These are phyloP conservation scores for Entelurus aequoreus DNA, from an alignment of 2,113 vertebrate species.

Conservation along the genomic window DNA sequence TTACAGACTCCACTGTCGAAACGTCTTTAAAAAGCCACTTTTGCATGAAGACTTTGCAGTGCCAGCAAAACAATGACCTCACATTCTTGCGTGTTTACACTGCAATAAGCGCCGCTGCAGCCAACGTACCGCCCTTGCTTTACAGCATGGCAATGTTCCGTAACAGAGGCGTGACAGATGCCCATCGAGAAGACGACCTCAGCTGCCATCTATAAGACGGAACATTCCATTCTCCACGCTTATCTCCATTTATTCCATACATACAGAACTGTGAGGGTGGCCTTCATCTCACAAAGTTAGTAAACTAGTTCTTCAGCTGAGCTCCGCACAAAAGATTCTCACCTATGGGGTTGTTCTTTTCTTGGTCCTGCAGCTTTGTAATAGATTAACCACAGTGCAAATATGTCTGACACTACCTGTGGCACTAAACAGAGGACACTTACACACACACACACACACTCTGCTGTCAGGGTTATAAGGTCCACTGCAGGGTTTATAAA, in stretches of 20 bases:
- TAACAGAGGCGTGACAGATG: slow-evolving; percentile 3
- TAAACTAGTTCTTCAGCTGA: no score
- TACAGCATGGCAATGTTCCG: background rate
- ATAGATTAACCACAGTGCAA: slow-evolving; percentile 73
- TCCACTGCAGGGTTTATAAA: slow-evolving; percentile 42
- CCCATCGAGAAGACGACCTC: background rate
- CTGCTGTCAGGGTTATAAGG: slow-evolving; percentile 49
- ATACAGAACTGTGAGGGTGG: background rate
- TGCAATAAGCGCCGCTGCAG: no score
- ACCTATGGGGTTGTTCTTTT: slow-evolving; percentile 43
- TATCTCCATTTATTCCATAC: background rate
- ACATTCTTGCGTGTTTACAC: background rate
- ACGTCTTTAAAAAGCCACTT: no score
- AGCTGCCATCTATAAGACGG: background rate
- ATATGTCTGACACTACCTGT: slow-evolving; percentile 59
- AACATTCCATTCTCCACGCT: background rate
- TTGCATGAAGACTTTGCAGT: background rate
- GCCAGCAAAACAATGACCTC: background rate
- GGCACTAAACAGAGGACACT: slow-evolving; percentile 40
- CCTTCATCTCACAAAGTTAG: no score
- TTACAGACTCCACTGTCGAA: no score
- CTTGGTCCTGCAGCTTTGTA: slow-evolving; percentile 40
- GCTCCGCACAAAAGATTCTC: slow-evolving; percentile 18
- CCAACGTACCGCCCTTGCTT: background rate
- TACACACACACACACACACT: slow-evolving; percentile 31